A percentile compares a stretch with the other conserved stretches of the same genome.
Evolutionary conservation across 2,113 vertebrate species (phyloP).

Genomic region (Pycnonotus jocosus): DNA sequence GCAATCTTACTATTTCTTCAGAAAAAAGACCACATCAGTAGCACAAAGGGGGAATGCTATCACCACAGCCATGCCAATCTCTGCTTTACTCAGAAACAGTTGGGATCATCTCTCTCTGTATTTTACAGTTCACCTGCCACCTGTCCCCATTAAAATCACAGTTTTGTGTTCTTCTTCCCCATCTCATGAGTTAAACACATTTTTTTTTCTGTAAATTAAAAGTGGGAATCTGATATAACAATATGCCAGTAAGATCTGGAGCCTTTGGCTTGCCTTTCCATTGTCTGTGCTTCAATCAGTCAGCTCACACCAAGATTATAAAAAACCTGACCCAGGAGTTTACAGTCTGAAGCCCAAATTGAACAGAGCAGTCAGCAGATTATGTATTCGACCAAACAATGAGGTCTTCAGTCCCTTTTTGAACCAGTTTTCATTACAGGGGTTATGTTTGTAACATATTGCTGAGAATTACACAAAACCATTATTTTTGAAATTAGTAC

Average conservation of each 20-base stretch:
- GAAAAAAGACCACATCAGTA: background rate
- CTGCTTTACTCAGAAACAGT: background rate
- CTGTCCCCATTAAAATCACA: background rate
- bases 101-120: background rate
- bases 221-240: background rate
- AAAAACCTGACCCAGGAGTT: conserved; percentile 60
- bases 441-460: conserved; percentile 22
- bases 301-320: conserved; percentile 56
- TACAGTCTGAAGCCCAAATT: conserved; percentile 51
- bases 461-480: conserved; percentile 12
- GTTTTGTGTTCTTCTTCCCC: background rate
- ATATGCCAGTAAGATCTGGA: conserved; percentile 37
- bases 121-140: background rate
- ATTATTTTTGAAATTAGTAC: background rate
- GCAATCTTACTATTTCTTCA: background rate
- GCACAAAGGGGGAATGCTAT: background rate
- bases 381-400: conserved; percentile 28
- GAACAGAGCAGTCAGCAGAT: conserved; percentile 54
- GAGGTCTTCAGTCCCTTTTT: conserved; percentile 34
- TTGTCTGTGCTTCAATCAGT: conserved; percentile 45
- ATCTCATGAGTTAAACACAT: background rate
- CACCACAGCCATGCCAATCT: rapidly evolving
- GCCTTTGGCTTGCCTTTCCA: conserved; percentile 31
- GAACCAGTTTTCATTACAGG: background rate
- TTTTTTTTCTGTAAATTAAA: background rate